These are phyloP conservation scores for Venustaconcha ellipsiformis DNA, from an alignment of 1,140 invertebrate species.

Conservation along the genomic window DNA sequence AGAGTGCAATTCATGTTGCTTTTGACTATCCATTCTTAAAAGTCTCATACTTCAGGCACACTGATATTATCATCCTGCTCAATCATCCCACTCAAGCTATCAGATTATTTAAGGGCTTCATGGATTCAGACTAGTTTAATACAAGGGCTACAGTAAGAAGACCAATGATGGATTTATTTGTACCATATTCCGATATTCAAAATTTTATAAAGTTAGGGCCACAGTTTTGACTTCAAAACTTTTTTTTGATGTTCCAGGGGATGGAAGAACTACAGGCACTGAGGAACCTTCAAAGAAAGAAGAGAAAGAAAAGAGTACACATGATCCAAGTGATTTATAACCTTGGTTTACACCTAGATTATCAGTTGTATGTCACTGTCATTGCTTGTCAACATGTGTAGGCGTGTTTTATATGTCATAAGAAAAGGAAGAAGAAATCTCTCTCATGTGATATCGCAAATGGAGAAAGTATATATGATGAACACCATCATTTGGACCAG, in stretches of 20 bases:
- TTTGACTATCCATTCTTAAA: too few relatives aligned
- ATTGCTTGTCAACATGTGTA: too few relatives aligned
- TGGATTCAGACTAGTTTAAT: background rate
- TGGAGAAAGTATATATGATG: too few relatives aligned
- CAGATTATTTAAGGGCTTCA: background rate
- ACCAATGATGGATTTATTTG: background rate
- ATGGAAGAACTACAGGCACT: background rate
- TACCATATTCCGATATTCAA: background rate
- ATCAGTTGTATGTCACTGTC: too few relatives aligned
- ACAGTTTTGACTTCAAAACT: background rate
- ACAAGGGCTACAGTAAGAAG: background rate
- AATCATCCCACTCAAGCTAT: too few relatives aligned
- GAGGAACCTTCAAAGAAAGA: slow-evolving; percentile 11
- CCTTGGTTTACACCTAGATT: background rate
- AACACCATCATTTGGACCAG: too few relatives aligned
- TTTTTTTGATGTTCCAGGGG: background rate
- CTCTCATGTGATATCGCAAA: too few relatives aligned
- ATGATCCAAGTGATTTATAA: slow-evolving; percentile 31
- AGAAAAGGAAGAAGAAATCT: too few relatives aligned
- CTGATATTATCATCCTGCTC: too few relatives aligned
- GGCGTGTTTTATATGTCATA: too few relatives aligned
- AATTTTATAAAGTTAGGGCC: background rate
- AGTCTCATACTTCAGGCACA: too few relatives aligned
- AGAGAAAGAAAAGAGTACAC: slow-evolving; percentile 22
- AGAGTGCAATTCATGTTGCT: too few relatives aligned